Conservation (phyloP, 2,888 invertebrate genomes). For the Euclidia mi region DNA sequence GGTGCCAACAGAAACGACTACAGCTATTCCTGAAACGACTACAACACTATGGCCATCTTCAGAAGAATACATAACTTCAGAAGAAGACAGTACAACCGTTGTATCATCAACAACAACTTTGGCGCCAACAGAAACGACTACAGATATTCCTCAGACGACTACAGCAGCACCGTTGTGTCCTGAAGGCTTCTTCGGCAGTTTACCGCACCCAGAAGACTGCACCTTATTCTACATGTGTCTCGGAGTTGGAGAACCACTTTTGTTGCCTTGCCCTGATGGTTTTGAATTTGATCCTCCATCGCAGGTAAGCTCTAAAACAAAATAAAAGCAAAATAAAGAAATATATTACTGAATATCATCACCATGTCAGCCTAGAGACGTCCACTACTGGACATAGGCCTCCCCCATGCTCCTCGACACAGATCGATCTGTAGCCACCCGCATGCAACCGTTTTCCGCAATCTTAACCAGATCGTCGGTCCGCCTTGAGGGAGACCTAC, state of each 20-base stretch:
- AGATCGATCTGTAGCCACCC: too few relatives aligned
- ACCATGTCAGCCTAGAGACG: too few relatives aligned
- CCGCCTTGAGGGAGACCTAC: too few relatives aligned
- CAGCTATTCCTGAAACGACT: too few relatives aligned
- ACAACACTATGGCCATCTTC: neutral
- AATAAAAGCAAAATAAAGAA: too few relatives aligned
- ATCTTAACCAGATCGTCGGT: too few relatives aligned
- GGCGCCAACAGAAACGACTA: constrained; percentile 6
- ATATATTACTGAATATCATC: too few relatives aligned
- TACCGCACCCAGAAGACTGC: neutral
- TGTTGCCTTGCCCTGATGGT: neutral
- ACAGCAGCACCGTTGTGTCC: neutral
- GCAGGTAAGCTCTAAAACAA: too few relatives aligned
- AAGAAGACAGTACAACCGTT: neutral
- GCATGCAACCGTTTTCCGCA: too few relatives aligned
- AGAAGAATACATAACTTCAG: neutral
- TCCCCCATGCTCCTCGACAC: too few relatives aligned
- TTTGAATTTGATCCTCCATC: neutral
- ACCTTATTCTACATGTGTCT: neutral
- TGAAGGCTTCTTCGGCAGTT: neutral
- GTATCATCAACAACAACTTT: neutral
- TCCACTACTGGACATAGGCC: too few relatives aligned
- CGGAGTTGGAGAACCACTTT: neutral
- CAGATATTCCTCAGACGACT: constrained; percentile 5
- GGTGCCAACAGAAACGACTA: too few relatives aligned